Percentiles rank a stretch among this genome's conserved stretches.
phyloP scores from a whole-genome alignment of 2,797 vertebrate genomes.

The Cryptoblepharus egeriae region DNA sequence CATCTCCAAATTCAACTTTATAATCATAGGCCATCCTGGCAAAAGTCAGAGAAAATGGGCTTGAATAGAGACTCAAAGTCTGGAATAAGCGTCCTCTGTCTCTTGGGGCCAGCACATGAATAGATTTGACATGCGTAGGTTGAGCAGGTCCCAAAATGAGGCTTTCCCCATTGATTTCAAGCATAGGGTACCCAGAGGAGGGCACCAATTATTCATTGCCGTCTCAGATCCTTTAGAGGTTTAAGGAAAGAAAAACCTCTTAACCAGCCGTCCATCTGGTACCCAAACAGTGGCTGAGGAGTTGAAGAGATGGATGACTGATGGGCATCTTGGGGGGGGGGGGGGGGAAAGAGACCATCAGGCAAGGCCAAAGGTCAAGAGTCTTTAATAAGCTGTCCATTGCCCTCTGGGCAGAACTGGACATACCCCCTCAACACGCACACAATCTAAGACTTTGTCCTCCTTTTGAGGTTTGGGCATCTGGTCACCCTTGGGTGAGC shows the following conservation, averaged over 20 bases:
- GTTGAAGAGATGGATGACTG: neutral
- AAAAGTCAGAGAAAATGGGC: too few species aligned
- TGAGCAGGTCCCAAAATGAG: too few species aligned
- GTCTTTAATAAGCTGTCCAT: neutral
- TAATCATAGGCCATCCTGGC: too few species aligned
- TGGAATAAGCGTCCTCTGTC: fast-evolving
- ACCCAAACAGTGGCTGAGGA: neutral
- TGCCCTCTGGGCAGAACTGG: too few species aligned
- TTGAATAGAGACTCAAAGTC: neutral
- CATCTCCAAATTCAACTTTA: too few species aligned
- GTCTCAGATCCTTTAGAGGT: too few species aligned
- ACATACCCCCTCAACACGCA: too few species aligned
- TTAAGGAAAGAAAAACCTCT: neutral
- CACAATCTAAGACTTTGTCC: too few species aligned
- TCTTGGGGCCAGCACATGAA: neutral
- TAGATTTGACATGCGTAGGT: neutral
- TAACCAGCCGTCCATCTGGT: neutral
- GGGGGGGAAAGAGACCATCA: neutral
- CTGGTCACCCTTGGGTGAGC: too few species aligned
- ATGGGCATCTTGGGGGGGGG: neutral
- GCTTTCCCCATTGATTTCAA: neutral
- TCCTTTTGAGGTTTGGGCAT: too few species aligned
- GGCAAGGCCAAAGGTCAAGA: neutral
- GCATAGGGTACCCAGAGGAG: neutral
- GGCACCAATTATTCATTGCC: neutral